phyloP scores from a whole-genome alignment of 92 coral and sea anemone genomes.

The Porites divaricata region DNA sequence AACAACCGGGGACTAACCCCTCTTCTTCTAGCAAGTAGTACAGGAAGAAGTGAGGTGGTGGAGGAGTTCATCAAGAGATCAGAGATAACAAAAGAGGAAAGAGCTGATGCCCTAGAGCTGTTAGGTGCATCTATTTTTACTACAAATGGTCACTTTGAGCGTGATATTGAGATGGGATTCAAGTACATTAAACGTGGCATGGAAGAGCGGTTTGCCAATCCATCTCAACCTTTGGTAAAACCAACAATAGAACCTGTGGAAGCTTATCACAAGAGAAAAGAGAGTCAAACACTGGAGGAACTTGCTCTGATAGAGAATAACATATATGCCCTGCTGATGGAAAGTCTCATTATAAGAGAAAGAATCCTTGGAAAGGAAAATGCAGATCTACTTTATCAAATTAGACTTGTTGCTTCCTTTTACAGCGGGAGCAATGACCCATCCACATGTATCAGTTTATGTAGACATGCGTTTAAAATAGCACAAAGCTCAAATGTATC shows the following conservation, averaged over 20 bases:
- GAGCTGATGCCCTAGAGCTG: not conserved
- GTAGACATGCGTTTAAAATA: conserved; percentile 74
- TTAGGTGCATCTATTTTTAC: not conserved
- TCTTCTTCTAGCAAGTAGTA: not conserved
- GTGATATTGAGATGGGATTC: no score
- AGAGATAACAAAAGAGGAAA: not conserved
- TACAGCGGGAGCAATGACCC: conserved; percentile 46
- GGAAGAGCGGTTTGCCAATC: conserved; percentile 46
- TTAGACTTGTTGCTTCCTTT: conserved; percentile 70
- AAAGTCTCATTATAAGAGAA: conserved; percentile 64
- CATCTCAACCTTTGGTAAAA: conserved; percentile 29
- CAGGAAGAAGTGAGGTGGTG: not conserved
- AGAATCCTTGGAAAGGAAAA: conserved; percentile 61
- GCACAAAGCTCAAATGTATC: conserved; percentile 60
- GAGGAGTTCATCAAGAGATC: not conserved
- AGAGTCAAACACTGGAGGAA: conserved; percentile 67
- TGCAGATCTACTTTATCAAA: conserved; percentile 55
- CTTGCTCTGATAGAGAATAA: conserved; percentile 47
- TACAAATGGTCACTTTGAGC: accelerated
- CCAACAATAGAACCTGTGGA: conserved; percentile 45
- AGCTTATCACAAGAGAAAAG: conserved; percentile 66
- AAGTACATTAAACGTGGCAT: conserved; percentile 60
- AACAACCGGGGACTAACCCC: not conserved
- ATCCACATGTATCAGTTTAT: conserved; percentile 61
- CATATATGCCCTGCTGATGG: conserved; percentile 66